Evolutionary conservation across 2,797 vertebrate genomes (phyloP).

Genomic region (Macropodus opercularis): DNA sequence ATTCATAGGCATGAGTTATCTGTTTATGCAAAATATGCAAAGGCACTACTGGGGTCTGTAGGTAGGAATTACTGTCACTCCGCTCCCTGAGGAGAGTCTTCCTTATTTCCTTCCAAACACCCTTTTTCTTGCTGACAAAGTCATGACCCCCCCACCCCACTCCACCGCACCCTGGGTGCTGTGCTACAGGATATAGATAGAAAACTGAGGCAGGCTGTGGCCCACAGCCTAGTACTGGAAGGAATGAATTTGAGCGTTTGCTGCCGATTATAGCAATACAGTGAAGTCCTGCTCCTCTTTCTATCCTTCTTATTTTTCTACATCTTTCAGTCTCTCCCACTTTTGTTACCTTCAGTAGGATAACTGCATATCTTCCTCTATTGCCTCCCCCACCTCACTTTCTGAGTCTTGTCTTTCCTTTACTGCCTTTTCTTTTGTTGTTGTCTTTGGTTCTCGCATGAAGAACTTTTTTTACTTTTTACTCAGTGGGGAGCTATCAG

Average conservation of each 20-base stretch:
- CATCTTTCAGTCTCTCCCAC: slow-evolving; percentile 4
- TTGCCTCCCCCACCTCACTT: slow-evolving; percentile 3
- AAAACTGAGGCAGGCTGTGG: slow-evolving; percentile 48
- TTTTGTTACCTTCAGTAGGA: not conserved
- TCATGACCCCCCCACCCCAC: slow-evolving; percentile 55
- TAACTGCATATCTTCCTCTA: not conserved
- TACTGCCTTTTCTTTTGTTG: slow-evolving; percentile 17
- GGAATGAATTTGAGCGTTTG: slow-evolving; percentile 20
- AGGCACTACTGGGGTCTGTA: not conserved
- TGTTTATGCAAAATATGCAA: slow-evolving; percentile 36
- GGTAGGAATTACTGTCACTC: slow-evolving; percentile 56
- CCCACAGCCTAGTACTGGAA: slow-evolving; percentile 34
- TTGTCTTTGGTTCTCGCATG: slow-evolving; percentile 23
- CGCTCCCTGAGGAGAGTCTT: slow-evolving; percentile 61
- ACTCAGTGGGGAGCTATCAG: slow-evolving; percentile 45
- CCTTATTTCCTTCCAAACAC: slow-evolving; percentile 67
- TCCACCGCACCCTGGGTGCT: too few species aligned
- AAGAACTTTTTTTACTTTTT: slow-evolving; percentile 32
- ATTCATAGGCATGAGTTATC: slow-evolving; percentile 39
- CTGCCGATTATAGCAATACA: slow-evolving; percentile 60
- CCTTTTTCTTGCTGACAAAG: slow-evolving; percentile 69
- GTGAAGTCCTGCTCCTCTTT: slow-evolving; percentile 30
- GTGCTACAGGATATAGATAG: slow-evolving; percentile 69
- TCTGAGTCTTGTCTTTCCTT: slow-evolving; percentile 17
- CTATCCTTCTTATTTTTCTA: slow-evolving; percentile 5